Conservation (phyloP, 2,113 vertebrate genomes). For the Poeciliopsis turrubarensis region DNA sequence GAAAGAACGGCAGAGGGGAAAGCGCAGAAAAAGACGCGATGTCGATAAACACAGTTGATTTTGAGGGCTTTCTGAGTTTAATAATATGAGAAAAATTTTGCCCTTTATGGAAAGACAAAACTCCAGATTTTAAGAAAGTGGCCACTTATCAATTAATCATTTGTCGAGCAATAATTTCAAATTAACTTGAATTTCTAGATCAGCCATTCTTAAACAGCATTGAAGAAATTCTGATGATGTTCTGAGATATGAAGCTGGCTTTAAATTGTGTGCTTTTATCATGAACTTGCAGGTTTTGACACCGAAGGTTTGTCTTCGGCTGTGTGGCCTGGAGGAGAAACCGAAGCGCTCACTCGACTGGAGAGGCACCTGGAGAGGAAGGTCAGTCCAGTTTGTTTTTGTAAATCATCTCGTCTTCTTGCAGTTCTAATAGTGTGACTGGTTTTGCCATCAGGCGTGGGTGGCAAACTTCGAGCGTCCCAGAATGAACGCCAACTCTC, state of each 20-base stretch:
- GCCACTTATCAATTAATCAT: no score
- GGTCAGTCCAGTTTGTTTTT: slow-evolving; percentile 68
- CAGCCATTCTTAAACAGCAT: no score
- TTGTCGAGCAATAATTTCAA: no score
- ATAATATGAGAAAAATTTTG: no score
- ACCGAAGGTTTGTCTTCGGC: slow-evolving; percentile 93
- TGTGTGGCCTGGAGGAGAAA: slow-evolving; percentile 97
- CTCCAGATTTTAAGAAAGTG: no score
- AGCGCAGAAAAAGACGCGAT: no score
- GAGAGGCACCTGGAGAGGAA: slow-evolving; percentile 97
- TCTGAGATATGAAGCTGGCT: background rate
- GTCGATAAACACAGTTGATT: no score
- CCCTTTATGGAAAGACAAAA: no score
- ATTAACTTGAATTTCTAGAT: no score
- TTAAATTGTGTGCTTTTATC: background rate
- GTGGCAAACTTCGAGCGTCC: slow-evolving; percentile 98
- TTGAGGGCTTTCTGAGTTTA: no score
- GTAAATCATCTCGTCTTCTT: background rate
- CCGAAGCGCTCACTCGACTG: slow-evolving; percentile 92
- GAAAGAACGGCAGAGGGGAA: no score
- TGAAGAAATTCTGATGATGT: background rate
- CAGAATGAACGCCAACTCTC: slow-evolving; percentile 96
- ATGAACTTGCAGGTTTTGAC: slow-evolving; percentile 87
- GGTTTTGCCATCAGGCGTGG: slow-evolving; percentile 86
- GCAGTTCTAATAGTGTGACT: background rate